Percentiles rank a stretch among this genome's conserved stretches.
Evolutionary conservation across 2,888 invertebrate genomes (phyloP).

Genomic region (Mycalesis mineus): DNA sequence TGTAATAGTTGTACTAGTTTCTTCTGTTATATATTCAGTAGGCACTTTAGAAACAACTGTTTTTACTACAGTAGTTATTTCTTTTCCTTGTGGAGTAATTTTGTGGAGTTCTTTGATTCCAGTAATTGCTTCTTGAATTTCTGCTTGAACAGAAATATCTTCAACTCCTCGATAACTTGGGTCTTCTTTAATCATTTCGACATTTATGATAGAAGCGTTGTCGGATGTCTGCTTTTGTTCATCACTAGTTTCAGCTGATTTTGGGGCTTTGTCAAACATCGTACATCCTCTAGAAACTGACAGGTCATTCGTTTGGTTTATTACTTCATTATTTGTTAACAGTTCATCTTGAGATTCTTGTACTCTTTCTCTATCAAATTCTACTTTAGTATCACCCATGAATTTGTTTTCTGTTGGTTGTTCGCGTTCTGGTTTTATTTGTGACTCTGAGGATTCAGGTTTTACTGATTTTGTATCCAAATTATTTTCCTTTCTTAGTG

Average conservation of each 20-base stretch:
- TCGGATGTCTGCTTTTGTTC: background rate
- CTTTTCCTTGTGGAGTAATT: constrained; percentile 35
- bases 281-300: too few species aligned
- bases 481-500: background rate
- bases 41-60: constrained; percentile 48
- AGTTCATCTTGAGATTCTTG: background rate
- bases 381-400: background rate
- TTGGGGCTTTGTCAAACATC: background rate
- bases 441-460: background rate
- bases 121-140: constrained; percentile 35
- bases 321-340: background rate
- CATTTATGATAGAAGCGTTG: background rate
- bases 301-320: background rate
- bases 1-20: constrained; percentile 48
- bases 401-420: background rate
- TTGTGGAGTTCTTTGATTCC: constrained; percentile 40
- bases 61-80: constrained; percentile 48
- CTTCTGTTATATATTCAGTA: constrained; percentile 48
- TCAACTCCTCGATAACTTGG: background rate
- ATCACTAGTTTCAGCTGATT: background rate
- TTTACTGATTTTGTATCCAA: background rate
- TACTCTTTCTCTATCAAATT: background rate
- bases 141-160: constrained; percentile 4
- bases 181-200: background rate
- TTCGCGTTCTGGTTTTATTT: background rate